Conservation (phyloP, 2,113 vertebrate species). For the Bettongia penicillata region DNA sequence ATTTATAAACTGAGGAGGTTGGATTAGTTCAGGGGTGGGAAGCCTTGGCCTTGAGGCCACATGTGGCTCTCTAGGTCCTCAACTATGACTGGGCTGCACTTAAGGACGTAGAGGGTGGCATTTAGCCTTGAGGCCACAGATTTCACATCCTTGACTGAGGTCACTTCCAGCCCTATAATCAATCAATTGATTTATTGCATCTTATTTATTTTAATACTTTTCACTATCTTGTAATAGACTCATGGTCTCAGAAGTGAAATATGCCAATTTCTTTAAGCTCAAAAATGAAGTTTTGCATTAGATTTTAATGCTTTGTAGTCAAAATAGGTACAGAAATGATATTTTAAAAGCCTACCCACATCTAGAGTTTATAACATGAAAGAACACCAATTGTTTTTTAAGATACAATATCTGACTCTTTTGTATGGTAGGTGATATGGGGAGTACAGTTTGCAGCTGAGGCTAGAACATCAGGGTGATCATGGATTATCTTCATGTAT, state of each 20-base stretch:
- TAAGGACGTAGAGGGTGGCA: too few species aligned
- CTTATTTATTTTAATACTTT: neutral
- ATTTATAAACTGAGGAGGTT: neutral
- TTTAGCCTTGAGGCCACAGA: too few species aligned
- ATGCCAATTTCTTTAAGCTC: neutral
- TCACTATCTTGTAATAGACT: neutral
- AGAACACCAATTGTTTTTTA: neutral
- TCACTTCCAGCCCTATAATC: neutral
- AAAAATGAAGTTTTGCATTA: neutral
- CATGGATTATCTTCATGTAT: neutral
- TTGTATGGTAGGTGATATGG: neutral
- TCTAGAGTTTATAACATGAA: neutral
- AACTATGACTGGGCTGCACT: too few species aligned
- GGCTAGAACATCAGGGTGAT: neutral
- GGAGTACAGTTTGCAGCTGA: neutral
- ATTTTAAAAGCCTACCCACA: neutral
- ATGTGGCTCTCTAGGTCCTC: too few species aligned
- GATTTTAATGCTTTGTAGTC: neutral
- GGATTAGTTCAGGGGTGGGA: neutral
- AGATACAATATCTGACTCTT: neutral
- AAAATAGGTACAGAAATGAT: neutral
- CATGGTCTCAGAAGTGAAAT: neutral
- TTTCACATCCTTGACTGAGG: neutral
- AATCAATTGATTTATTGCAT: neutral
- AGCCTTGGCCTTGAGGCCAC: too few species aligned